Conservation (phyloP, 2,113 vertebrate species). For the Brachypteracias leptosomus region DNA sequence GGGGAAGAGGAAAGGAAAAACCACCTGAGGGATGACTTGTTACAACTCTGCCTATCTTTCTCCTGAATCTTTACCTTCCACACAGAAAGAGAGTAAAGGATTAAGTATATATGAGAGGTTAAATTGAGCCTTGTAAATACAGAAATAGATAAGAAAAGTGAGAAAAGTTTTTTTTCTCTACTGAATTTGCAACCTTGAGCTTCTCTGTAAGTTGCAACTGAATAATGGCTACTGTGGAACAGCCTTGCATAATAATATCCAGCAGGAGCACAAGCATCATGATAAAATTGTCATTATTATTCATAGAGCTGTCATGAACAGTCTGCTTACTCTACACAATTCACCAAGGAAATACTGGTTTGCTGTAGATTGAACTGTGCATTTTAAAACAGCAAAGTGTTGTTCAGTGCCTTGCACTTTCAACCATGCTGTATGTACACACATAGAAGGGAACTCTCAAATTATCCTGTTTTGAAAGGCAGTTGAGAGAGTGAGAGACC, state of each 20-base stretch:
- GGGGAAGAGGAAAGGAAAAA: background rate
- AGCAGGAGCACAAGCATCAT: background rate
- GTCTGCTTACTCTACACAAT: conserved; percentile 22
- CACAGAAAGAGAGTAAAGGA: background rate
- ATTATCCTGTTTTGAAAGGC: background rate
- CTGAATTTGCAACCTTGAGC: background rate
- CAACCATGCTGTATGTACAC: background rate
- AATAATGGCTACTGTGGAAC: background rate
- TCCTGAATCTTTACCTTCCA: background rate
- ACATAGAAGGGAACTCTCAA: background rate
- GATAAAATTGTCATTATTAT: conserved; percentile 44
- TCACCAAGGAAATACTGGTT: conserved; percentile 7
- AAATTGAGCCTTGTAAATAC: background rate
- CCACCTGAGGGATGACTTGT: background rate
- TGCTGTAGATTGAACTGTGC: background rate
- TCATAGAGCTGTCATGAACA: conserved; percentile 44
- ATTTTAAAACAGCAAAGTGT: conserved; percentile 9
- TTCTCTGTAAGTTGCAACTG: background rate
- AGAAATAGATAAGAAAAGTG: background rate
- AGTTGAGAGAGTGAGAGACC: background rate
- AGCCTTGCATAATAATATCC: conserved; percentile 12
- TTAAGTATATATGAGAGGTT: background rate
- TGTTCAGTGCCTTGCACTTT: background rate
- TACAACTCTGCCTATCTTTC: background rate
- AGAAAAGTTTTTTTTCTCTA: background rate